Evolutionary conservation across 2,888 invertebrate species (phyloP), one percentile per base, ranked within the genome.

Genomic region (Willowsia nigromaculata): DNA sequence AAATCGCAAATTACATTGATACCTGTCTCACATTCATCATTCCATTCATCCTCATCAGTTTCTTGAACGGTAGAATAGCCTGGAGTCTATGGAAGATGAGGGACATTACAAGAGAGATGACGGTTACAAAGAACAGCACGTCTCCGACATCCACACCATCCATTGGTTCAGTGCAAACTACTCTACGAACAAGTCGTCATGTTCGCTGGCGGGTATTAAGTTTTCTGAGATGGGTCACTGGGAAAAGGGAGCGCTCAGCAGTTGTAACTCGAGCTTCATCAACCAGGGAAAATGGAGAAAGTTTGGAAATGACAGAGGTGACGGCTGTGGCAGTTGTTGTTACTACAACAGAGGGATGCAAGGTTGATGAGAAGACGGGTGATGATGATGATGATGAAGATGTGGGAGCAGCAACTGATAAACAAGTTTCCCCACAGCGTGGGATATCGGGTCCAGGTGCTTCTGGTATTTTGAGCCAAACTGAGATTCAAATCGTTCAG

Each of bases 1-100:
- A 94, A 40, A 94, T 95, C 7, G 96, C 96, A 93, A 97, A 97
- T 93, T 93, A 96, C 80, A 94, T 96, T 85, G 97, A 98, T 93
- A 96, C 96, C 0, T 93, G 96, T 56, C 93, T 97, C 3, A 96
- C 97, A 0, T 96, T 97, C 93, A 95, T 96, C 4, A 93, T 97
- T 53, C 97, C 97, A 1, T 95, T 97, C 92, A 94, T 95, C 1
- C 94, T 96, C 62, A 97, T 97, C 90, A 95, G 96, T 2, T 94
- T 96, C 3, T 94, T 97, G 90, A 97, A 97, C 93, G 94, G 95
- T 0, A 95, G 96, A 93, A 97, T 97, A 62, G 95, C 95, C 88
- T 94, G 95, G 30, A 96, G 96, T 1, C 96, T 97, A 18, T 96
- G 95, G 94, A 95, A 95, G 80, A 94, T 92, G 3, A 91, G 90